A percentile compares a stretch with the other conserved stretches of the same genome.
Evolutionary conservation across 2,797 vertebrate genomes (phyloP).

Genomic region (Lithobates pipiens): DNA sequence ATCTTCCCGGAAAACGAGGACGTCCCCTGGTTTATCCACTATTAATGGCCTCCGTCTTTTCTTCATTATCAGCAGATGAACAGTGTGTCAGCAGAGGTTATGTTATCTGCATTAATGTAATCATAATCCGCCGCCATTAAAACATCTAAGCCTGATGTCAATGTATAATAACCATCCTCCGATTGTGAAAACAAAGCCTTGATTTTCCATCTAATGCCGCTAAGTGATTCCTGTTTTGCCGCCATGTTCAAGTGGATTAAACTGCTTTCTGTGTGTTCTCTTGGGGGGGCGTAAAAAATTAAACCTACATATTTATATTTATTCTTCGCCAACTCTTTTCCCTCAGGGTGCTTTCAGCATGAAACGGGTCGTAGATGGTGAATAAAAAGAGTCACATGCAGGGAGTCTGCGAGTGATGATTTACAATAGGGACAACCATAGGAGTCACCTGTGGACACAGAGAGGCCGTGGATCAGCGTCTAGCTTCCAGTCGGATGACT

Average conservation of each 20-base stretch:
- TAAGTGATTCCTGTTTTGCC: conserved; percentile 7
- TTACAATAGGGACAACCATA: too few relatives aligned
- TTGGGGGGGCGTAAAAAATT: conserved; percentile 7
- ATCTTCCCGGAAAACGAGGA: background rate
- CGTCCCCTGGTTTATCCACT: background rate
- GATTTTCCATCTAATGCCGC: background rate
- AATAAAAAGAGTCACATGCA: background rate
- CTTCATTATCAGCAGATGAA: conserved; percentile 15
- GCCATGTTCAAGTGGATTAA: conserved; percentile 15
- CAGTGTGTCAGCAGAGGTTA: background rate
- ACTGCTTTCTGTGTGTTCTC: conserved; percentile 12
- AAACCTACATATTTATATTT: background rate
- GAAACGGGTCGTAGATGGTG: background rate
- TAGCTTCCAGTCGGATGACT: background rate
- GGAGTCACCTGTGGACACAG: background rate
- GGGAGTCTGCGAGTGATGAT: too few relatives aligned
- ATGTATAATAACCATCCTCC: background rate
- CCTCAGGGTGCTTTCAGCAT: background rate
- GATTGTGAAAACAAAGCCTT: conserved; percentile 8
- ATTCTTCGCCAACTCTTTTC: background rate
- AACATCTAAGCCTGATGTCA: background rate
- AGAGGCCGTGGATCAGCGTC: background rate
- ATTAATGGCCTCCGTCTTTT: conserved; percentile 19
- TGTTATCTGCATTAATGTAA: background rate
- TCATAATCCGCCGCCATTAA: conserved; percentile 6